Conservation (phyloP, 2,113 vertebrate species). For the Uria aalge region DNA sequence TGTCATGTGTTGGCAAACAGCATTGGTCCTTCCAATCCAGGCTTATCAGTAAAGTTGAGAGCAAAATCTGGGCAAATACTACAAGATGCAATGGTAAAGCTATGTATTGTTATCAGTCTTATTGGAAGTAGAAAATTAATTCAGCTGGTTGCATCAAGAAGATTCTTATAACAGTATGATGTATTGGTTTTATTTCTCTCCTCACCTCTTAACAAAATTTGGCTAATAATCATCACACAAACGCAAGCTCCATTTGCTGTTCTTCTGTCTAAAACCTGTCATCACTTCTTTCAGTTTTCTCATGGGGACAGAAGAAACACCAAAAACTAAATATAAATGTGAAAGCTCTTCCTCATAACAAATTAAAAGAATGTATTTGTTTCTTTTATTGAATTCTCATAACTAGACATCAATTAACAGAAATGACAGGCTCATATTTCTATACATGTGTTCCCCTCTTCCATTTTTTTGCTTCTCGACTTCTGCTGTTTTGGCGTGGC, state of each 20-base stretch:
- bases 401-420: neutral
- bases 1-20: neutral
- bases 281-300: neutral
- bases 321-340: neutral
- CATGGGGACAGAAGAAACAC: neutral
- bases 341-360: neutral
- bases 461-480: neutral
- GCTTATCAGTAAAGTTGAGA: neutral
- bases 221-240: neutral
- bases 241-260: neutral
- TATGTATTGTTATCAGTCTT: neutral
- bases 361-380: neutral
- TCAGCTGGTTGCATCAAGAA: neutral
- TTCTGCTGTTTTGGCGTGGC: neutral
- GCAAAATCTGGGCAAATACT: neutral
- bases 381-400: neutral
- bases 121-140: neutral
- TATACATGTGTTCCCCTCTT: neutral
- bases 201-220: neutral
- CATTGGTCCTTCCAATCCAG: neutral
- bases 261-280: neutral
- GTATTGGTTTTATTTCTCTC: neutral
- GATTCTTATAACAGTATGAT: neutral
- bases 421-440: neutral
- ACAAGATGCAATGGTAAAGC: neutral